Percentiles rank a stretch among this genome's conserved stretches.
Conservation (phyloP, 2,888 invertebrate species). For the Zaprionus lineosus region DNA sequence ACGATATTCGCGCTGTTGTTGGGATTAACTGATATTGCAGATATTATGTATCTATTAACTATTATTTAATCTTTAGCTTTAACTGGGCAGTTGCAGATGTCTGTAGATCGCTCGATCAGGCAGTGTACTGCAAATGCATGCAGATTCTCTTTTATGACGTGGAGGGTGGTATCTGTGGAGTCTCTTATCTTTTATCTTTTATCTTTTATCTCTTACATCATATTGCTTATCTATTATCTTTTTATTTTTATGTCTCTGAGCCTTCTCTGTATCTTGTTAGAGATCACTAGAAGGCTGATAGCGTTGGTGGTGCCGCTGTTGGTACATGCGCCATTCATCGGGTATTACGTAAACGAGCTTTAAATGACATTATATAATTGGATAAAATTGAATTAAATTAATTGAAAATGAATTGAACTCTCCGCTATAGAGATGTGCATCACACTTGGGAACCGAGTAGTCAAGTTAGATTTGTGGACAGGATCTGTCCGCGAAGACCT, state of each 20-base stretch:
- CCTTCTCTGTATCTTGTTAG: too few relatives aligned
- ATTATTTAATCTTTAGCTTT: conserved; percentile 33
- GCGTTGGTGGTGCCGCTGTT: conserved; percentile 82
- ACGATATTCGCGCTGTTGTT: conserved; percentile 40
- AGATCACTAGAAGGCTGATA: conserved; percentile 83
- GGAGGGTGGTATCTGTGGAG: too few relatives aligned
- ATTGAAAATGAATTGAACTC: conserved; percentile 33
- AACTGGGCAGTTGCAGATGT: conserved; percentile 35
- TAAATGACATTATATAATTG: conserved; percentile 69
- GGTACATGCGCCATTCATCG: conserved; percentile 83
- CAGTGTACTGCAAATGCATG: conserved; percentile 30
- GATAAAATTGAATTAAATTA: conserved; percentile 44
- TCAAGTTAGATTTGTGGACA: conserved; percentile 24
- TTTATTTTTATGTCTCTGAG: too few relatives aligned
- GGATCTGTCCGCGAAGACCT: too few relatives aligned
- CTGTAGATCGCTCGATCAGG: conserved; percentile 35
- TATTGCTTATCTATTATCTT: not conserved
- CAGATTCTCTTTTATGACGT: conserved; percentile 1
- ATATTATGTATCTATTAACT: not conserved
- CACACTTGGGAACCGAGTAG: conserved; percentile 20
- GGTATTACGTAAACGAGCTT: conserved; percentile 83
- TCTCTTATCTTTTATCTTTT: not conserved
- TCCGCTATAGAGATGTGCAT: conserved; percentile 30
- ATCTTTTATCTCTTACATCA: too few relatives aligned
- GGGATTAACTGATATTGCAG: conserved; percentile 5